These are phyloP conservation scores for Callinectes sapidus DNA, from an alignment of 2,888 invertebrate genomes.

Conservation along the genomic window DNA sequence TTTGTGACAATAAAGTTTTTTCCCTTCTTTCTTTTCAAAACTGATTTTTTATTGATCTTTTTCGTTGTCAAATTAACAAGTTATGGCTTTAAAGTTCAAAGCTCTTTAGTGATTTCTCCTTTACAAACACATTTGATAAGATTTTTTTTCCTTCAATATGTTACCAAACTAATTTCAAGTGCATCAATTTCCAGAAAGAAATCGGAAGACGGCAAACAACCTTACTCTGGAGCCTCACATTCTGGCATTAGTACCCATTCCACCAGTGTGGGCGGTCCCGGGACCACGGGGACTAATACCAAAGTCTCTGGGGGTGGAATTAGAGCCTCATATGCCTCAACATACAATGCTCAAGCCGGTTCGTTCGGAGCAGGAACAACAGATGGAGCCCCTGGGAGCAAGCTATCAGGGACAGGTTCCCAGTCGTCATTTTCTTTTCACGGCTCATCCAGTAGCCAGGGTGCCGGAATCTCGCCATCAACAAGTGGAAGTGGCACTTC, in stretches of 20 bases:
- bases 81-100: background rate
- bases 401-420: background rate
- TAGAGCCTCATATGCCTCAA: background rate
- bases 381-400: background rate
- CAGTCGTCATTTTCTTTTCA: background rate
- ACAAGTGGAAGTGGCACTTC: constrained; percentile 14
- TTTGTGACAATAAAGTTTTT: too few relatives aligned
- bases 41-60: too few relatives aligned
- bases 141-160: background rate
- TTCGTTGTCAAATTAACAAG: too few relatives aligned
- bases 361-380: background rate
- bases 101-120: background rate
- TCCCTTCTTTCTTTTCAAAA: background rate
- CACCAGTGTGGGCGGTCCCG: background rate
- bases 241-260: background rate
- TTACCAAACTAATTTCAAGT: background rate
- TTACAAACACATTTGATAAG: background rate
- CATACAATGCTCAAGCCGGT: constrained; percentile 2
- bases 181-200: background rate
- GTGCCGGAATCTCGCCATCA: background rate
- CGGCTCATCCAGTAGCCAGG: background rate
- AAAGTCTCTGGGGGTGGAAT: background rate
- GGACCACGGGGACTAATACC: background rate
- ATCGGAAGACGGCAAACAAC: background rate
- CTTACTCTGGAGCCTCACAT: background rate